These are phyloP conservation scores for Upupa epops DNA, from an alignment of 2,113 vertebrate genomes.

Conservation along the genomic window DNA sequence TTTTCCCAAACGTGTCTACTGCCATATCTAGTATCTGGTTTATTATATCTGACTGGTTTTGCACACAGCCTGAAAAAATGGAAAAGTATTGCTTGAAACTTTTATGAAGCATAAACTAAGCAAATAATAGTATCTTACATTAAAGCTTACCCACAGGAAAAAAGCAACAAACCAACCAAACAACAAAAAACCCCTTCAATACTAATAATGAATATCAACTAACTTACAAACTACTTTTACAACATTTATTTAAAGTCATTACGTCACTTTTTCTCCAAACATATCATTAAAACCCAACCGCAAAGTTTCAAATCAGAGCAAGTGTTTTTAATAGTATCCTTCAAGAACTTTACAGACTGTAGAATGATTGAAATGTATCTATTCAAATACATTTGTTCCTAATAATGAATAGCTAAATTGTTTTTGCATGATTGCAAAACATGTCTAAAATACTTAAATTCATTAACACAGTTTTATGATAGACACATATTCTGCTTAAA, in stretches of 20 bases:
- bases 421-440: not conserved
- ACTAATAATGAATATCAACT: not conserved
- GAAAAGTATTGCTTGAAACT: not conserved
- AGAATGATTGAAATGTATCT: not conserved
- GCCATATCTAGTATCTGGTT: not conserved
- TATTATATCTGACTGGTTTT: not conserved
- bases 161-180: not conserved
- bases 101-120: not conserved
- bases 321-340: not conserved
- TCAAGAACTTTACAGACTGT: not conserved
- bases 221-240: constrained; percentile 1
- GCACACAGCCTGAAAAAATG: not conserved
- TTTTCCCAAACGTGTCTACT: constrained; percentile 8
- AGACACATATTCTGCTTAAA: not conserved
- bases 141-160: not conserved
- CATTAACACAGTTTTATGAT: not conserved
- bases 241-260: not conserved
- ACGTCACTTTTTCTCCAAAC: not conserved
- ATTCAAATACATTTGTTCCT: not conserved
- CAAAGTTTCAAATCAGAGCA: not conserved
- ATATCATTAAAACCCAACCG: not conserved
- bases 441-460: not conserved
- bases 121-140: not conserved
- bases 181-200: not conserved
- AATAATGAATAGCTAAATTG: not conserved